These are phyloP conservation scores for Aethina tumida DNA, from an alignment of 1,140 invertebrate species.

Conservation along the genomic window DNA sequence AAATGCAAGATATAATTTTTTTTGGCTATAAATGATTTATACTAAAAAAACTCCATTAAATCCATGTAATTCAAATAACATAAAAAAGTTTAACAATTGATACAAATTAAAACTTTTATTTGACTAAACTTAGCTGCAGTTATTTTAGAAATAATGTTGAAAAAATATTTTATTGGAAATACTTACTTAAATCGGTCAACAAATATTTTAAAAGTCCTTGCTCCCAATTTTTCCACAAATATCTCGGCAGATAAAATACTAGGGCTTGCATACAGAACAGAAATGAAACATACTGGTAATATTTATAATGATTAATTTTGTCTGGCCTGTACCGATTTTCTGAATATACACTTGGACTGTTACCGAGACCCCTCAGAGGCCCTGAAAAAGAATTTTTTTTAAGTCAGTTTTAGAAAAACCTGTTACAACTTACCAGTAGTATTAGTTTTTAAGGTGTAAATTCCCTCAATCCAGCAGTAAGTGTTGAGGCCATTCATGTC, in stretches of 20 bases:
- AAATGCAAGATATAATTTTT: background rate
- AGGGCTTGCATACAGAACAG: slow-evolving; percentile 70
- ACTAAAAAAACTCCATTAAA: background rate
- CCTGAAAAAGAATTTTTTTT: slow-evolving; percentile 7
- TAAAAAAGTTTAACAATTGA: no score
- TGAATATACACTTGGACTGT: background rate
- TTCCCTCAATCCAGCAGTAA: slow-evolving; percentile 71
- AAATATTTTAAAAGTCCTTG: slow-evolving; percentile 47
- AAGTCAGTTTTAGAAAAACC: background rate
- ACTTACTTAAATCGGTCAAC: slow-evolving; percentile 39
- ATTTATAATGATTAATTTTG: slow-evolving; percentile 58
- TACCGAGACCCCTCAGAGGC: slow-evolving; percentile 1
- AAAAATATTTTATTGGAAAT: slow-evolving; percentile 2
- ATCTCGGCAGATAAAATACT: slow-evolving; percentile 62
- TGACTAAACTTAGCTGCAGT: background rate
- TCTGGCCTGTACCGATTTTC: slow-evolving; percentile 27
- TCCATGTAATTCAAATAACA: slow-evolving; percentile 11
- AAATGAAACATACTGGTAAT: slow-evolving; percentile 86
- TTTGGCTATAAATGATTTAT: background rate
- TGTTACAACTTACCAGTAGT: slow-evolving; percentile 32
- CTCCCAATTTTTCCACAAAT: slow-evolving; percentile 70
- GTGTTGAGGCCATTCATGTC: slow-evolving; percentile 52
- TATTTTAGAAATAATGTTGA: background rate
- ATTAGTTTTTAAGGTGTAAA: slow-evolving; percentile 50
- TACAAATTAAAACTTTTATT: background rate